phyloP scores from a whole-genome alignment of 2,797 vertebrate genomes.

The Typhlichthys subterraneus region DNA sequence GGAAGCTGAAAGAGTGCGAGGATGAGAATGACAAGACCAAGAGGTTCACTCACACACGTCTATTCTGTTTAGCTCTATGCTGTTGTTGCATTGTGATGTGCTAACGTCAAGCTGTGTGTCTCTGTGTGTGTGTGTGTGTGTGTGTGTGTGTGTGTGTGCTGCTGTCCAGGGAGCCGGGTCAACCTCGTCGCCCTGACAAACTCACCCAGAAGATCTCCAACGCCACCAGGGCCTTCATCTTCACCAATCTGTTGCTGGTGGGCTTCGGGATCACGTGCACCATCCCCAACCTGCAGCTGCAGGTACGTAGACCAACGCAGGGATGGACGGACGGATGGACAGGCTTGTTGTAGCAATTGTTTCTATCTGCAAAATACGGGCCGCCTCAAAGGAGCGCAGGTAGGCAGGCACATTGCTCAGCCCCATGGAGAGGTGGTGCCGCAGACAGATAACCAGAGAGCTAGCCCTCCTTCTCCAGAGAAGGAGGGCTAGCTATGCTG shows the following conservation, averaged over 20 bases:
- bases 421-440: constrained; percentile 34
- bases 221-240: constrained; percentile 90
- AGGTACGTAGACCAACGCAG: constrained; percentile 80
- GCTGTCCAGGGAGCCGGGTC: constrained; percentile 80
- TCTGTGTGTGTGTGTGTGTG: not conserved
- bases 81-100: not conserved
- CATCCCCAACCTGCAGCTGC: constrained; percentile 85
- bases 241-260: constrained; percentile 93
- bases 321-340: not conserved
- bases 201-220: constrained; percentile 94
- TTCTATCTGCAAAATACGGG: not conserved
- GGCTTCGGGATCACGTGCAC: constrained; percentile 92
- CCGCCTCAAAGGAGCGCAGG: not conserved
- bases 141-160: not conserved
- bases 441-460: constrained; percentile 39
- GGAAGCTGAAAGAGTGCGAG: constrained; percentile 92
- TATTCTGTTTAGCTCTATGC: too few species aligned
- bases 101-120: not conserved
- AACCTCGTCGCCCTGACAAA: constrained; percentile 84
- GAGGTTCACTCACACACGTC: constrained; percentile 58
- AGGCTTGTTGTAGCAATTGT: not conserved
- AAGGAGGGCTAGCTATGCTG: constrained; percentile 16
- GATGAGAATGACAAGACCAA: constrained; percentile 78
- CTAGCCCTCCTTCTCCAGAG: too few species aligned
- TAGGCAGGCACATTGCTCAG: constrained; percentile 39